Base-by-base conservation (phyloP, 2,797 vertebrate genomes). In the Gorsachius magnificus region DNA sequence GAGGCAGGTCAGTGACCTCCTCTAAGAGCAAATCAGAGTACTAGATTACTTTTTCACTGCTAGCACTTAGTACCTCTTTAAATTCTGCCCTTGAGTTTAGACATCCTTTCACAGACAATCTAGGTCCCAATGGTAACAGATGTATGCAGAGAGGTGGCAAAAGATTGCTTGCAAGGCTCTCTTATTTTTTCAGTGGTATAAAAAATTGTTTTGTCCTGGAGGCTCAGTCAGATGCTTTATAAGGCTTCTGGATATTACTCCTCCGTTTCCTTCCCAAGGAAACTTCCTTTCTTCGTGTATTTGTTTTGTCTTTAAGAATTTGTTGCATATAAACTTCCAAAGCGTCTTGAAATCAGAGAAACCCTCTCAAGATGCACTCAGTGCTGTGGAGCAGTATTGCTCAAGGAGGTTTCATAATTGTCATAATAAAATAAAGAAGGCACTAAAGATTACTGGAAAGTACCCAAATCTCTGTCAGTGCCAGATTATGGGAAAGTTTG, bases 41-140 rank as follows among this genome's bases (percentile, higher is more conserved):
- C 41, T 80, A 46, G 64, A 71, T 94, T 70, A 43, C 71, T 69
- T 85, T 75, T 76, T 64, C 43, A 50, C 76, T 93, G 56, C 87
- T 74, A 45, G 63, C 57, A 38, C 54, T 89, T 89, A 85, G 56
- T 68, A 61, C n/a, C 29, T 95, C 61, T 71, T 95, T 92, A 86
- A 91, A 91, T 92, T 85, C 65, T 89, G 56, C 50, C 56, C 71
- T 85, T 43, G 64, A 57, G n/a, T 90, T 93, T 79, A 93, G 83
- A 48, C 45, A 45, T 83, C 31, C 36, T 83, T 61, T 77, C 45
- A 68, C 77, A 93, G 63, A 70, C 61, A 60, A 0, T 74, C 38
- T 60, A 22, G 56, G 35, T 94, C 60, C 36, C 46, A 38, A 19
- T 92, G 74, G 66, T 72, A 93, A 53, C 66, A 64, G 75, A 70